These are phyloP conservation scores for Drosophila insularis DNA, from an alignment of 1,140 invertebrate genomes.

Conservation along the genomic window DNA sequence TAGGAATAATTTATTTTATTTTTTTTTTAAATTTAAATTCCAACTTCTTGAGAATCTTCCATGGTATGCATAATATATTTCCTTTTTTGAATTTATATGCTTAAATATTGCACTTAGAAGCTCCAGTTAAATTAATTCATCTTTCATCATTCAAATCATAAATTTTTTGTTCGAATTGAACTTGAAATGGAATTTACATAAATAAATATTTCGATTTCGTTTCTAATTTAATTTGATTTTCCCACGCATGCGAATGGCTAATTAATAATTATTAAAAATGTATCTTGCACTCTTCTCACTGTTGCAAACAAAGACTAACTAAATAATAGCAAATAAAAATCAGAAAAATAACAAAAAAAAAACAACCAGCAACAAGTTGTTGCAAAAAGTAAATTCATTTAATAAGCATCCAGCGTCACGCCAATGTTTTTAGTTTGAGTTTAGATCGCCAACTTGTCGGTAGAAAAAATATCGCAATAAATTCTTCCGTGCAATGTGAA, in stretches of 20 bases:
- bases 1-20: too few species aligned
- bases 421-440: constrained; percentile 65
- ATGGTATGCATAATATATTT: neutral
- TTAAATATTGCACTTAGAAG: neutral
- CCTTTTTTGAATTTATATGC: neutral
- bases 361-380: constrained; percentile 6
- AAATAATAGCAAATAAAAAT: constrained; percentile 25
- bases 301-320: constrained; percentile 39
- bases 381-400: constrained; percentile 54
- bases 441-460: constrained; percentile 66
- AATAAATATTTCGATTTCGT: constrained; percentile 5
- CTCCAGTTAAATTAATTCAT: constrained; percentile 4
- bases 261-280: constrained; percentile 70
- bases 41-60: neutral
- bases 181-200: constrained; percentile 3
- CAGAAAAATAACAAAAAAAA: neutral
- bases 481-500: constrained; percentile 15
- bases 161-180: neutral
- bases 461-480: constrained; percentile 39
- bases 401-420: constrained; percentile 63
- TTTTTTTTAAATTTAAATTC: too few species aligned
- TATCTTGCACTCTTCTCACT: constrained; percentile 62
- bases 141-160: neutral
- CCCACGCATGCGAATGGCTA: constrained; percentile 68
- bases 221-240: constrained; percentile 16